These are phyloP conservation scores for Cossypha dichroa DNA, from an alignment of 2,797 vertebrate species.

Conservation along the genomic window DNA sequence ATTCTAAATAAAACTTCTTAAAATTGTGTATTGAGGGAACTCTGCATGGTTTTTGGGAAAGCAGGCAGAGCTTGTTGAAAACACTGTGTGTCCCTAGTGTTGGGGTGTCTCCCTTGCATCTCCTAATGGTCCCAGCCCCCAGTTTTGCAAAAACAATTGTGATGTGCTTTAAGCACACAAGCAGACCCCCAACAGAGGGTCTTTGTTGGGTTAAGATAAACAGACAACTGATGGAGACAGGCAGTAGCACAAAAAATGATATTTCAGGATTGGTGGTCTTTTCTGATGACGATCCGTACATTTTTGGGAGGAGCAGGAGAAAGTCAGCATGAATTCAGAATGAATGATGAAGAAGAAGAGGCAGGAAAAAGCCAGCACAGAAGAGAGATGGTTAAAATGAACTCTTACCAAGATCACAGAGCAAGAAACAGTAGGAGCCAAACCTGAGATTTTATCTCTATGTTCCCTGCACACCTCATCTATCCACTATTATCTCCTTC, in stretches of 20 bases:
- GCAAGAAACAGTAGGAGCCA: neutral
- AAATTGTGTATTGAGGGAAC: neutral
- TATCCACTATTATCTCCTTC: neutral
- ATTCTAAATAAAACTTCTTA: neutral
- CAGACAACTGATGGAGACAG: neutral
- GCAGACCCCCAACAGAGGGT: neutral
- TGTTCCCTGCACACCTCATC: neutral
- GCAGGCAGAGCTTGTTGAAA: neutral
- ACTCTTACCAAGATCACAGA: neutral
- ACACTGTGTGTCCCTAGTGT: rapidly evolving
- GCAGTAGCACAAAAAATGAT: neutral
- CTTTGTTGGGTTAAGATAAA: neutral
- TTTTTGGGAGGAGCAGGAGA: neutral
- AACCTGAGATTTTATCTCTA: neutral
- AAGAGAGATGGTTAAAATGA: neutral
- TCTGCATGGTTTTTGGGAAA: neutral
- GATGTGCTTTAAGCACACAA: neutral
- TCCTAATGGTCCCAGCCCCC: neutral
- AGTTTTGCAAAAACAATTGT: neutral
- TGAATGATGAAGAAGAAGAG: neutral
- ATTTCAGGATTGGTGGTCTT: neutral
- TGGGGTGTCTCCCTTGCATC: neutral
- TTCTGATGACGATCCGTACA: rapidly evolving
- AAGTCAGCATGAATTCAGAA: neutral
- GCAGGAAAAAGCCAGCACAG: neutral